Conservation (phyloP, 1,140 invertebrate genomes). For the Pseudomyrmex concolor region DNA sequence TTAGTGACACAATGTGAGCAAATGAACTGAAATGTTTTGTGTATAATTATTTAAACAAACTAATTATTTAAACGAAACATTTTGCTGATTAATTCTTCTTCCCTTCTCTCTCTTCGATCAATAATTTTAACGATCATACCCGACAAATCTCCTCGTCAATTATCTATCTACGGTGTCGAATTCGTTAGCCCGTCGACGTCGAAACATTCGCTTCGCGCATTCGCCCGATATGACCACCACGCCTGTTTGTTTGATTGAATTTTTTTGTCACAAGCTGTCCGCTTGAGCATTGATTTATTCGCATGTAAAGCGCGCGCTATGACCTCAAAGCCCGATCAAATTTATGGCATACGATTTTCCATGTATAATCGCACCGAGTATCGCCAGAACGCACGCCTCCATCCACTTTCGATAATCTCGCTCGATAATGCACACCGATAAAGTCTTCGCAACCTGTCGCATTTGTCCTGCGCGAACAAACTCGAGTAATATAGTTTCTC, state of each 20-base stretch:
- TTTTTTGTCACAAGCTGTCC: slow-evolving; percentile 30
- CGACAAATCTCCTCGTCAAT: background rate
- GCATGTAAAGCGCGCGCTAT: background rate
- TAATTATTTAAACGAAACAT: slow-evolving; percentile 6
- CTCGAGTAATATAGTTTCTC: background rate
- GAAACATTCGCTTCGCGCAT: background rate
- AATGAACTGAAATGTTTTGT: background rate
- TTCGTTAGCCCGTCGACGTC: background rate
- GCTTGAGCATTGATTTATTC: slow-evolving; percentile 37
- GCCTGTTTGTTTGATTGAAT: slow-evolving; percentile 54
- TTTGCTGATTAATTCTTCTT: background rate
- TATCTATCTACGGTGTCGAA: slow-evolving; percentile 1
- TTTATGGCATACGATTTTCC: slow-evolving; percentile 57
- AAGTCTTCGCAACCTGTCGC: slow-evolving; percentile 26
- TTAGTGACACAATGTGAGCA: background rate
- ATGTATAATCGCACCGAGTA: slow-evolving; percentile 36
- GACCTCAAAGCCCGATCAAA: slow-evolving; percentile 15
- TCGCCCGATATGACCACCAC: slow-evolving; percentile 15
- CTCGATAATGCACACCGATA: slow-evolving; percentile 34
- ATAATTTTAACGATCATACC: slow-evolving; percentile 13
- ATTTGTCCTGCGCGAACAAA: background rate
- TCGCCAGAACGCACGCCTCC: background rate
- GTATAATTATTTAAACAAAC: background rate
- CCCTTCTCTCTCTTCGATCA: background rate
- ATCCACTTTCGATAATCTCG: slow-evolving; percentile 34